Conservation (phyloP, 2,113 vertebrate genomes). For the Melanocharis versteri region DNA sequence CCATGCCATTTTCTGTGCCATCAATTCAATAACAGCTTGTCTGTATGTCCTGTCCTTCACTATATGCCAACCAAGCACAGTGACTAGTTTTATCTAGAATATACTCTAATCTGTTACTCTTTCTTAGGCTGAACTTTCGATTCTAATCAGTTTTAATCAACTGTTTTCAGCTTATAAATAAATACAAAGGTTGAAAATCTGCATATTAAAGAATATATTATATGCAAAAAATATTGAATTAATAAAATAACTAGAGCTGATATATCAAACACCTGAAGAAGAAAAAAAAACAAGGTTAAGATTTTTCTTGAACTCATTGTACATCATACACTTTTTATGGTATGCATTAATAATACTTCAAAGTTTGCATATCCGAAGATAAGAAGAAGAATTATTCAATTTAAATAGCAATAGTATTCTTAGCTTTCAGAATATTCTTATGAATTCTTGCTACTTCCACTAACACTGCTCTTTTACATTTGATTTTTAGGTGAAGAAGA, state of each 20-base stretch:
- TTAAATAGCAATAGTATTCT: background rate
- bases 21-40: background rate
- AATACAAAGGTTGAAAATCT: background rate
- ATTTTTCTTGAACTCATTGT: conserved; percentile 4
- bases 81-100: background rate
- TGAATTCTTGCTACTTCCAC: background rate
- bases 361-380: background rate
- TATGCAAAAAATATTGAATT: background rate
- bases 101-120: background rate
- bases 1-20: background rate
- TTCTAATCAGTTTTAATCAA: background rate
- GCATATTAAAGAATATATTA: background rate
- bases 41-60: background rate
- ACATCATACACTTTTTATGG: background rate
- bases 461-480: background rate
- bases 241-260: background rate
- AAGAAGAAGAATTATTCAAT: background rate
- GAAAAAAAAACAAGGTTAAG: background rate
- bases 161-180: background rate
- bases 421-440: background rate
- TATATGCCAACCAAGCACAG: background rate
- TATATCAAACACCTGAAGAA: background rate
- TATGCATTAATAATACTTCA: background rate
- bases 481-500: background rate
- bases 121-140: background rate